Conservation (phyloP, 92 coral and sea anemone species). For the Porites evermanni region DNA sequence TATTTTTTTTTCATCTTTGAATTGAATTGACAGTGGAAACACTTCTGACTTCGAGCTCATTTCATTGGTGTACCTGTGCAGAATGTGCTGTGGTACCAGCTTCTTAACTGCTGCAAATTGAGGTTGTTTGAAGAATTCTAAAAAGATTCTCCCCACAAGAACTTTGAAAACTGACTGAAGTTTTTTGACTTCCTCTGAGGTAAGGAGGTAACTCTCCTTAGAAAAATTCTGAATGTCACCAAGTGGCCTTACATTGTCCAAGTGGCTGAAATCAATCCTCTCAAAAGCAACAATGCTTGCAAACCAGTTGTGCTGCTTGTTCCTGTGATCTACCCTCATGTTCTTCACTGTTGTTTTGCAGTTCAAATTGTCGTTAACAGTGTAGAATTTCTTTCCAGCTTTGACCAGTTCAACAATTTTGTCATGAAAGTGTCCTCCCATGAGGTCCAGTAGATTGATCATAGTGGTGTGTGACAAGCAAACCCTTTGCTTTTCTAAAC, state of each 20-base stretch:
- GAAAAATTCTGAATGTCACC: slow-evolving; percentile 18
- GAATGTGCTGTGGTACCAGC: too few species aligned
- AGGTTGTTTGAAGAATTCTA: too few species aligned
- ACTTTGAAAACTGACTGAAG: background rate
- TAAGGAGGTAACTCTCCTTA: slow-evolving; percentile 26
- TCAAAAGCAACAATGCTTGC: slow-evolving; percentile 4
- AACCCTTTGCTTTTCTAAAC: slow-evolving; percentile 44
- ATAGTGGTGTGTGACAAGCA: slow-evolving; percentile 36
- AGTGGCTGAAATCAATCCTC: too few species aligned
- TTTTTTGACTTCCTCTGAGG: slow-evolving; percentile 24
- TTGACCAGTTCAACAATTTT: slow-evolving; percentile 30
- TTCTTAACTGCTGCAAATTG: too few species aligned
- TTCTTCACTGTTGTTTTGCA: slow-evolving; percentile 39
- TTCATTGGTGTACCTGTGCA: too few species aligned
- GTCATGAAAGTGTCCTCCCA: slow-evolving; percentile 37
- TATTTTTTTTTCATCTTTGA: slow-evolving; percentile 20
- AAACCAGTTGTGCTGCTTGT: slow-evolving; percentile 15
- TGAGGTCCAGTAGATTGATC: slow-evolving; percentile 31
- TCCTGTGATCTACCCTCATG: background rate
- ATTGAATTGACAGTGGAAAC: slow-evolving; percentile 20
- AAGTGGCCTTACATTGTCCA: too few species aligned
- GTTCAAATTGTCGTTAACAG: slow-evolving; percentile 32
- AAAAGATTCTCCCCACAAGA: too few species aligned
- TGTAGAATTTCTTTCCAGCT: slow-evolving; percentile 31
- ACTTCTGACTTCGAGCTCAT: background rate